Evolutionary conservation across 2,113 vertebrate species (phyloP).

Genomic region (Noturus placidus): DNA sequence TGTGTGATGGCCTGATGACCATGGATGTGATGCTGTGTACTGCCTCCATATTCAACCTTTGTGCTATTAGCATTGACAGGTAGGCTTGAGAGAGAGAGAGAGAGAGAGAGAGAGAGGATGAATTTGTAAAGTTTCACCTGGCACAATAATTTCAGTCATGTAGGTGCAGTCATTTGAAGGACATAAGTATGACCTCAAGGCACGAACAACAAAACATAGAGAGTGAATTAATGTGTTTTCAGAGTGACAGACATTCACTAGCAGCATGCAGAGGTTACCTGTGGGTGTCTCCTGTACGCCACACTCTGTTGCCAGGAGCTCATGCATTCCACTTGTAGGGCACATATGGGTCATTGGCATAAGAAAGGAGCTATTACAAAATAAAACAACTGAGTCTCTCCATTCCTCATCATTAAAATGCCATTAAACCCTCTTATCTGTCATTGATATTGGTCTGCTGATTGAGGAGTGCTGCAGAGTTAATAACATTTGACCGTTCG

Average conservation of each 20-base stretch:
- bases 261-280: not conserved
- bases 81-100: constrained; percentile 45
- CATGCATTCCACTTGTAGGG: constrained; percentile 36
- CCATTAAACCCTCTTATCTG: constrained; percentile 49
- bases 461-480: not conserved
- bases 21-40: constrained; percentile 96
- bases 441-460: constrained; percentile 1
- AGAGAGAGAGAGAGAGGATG: not conserved
- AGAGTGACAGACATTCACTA: not conserved
- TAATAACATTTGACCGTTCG: not conserved
- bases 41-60: constrained; percentile 94
- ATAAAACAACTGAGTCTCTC: constrained; percentile 47
- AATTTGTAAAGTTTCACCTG: not conserved
- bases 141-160: not conserved
- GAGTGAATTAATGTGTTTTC: not conserved
- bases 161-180: not conserved
- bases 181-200: not conserved
- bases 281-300: constrained; percentile 13
- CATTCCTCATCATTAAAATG: constrained; percentile 51
- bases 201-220: not conserved
- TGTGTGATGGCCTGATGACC: constrained; percentile 90
- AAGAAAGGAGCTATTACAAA: constrained; percentile 45
- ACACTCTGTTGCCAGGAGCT: constrained; percentile 32
- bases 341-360: constrained; percentile 46
- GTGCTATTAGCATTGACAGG: constrained; percentile 92